Evolutionary conservation across 2,797 vertebrate species (phyloP), one percentile per base, ranked within the genome.

Genomic region (Anguilla anguilla): DNA sequence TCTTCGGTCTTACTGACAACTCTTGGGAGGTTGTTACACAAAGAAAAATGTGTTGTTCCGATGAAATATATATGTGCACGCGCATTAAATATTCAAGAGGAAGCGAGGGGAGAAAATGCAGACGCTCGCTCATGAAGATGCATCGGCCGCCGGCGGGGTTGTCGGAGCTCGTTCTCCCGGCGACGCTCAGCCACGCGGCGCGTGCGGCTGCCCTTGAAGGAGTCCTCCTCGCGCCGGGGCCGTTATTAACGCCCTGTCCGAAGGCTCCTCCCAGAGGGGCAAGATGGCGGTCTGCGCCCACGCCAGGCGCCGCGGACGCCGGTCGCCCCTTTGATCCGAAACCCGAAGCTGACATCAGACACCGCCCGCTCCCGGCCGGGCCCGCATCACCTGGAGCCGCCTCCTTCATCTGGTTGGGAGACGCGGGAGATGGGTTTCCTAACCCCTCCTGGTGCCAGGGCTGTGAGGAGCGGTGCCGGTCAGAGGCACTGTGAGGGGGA

Each of bases 401-500:
- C 84, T 43, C 84, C 57, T 84, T 22, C 17, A 51, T 55, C 5
- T 83, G 79, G 2, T 11, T 10, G 4, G 85, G 43, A 64, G 67
- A 39, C 17, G 10, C 61, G 2, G 39, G 22, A 89, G 84, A 39
- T 92, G 86, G 90, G 1, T 90, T 93, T 92, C 88, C 84, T 0
- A 15, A 88, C 82, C 61, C 91, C 86, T 0, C 0, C 85, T 82
- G 90, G 89, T 90, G 90, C 86, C 82, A 88, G 53, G 67, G 88
- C 85, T 92, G 91, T 53, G 0, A 0, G 89, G 22, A n/a, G 90
- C 19, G 0, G 0, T 82, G 89, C 88, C 61, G 0, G 0, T 89
- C 86, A 87, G 87, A 86, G 86, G 46, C 79, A 87, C 89, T 91
- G 39, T 19, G 39, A 89, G 90, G 90, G 90, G 69, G 74, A 84